A percentile compares a stretch with the other conserved stretches of the same genome.
These are phyloP conservation scores for Phylloscopus whistleri DNA, from an alignment of 2,113 vertebrate species.

Conservation along the genomic window DNA sequence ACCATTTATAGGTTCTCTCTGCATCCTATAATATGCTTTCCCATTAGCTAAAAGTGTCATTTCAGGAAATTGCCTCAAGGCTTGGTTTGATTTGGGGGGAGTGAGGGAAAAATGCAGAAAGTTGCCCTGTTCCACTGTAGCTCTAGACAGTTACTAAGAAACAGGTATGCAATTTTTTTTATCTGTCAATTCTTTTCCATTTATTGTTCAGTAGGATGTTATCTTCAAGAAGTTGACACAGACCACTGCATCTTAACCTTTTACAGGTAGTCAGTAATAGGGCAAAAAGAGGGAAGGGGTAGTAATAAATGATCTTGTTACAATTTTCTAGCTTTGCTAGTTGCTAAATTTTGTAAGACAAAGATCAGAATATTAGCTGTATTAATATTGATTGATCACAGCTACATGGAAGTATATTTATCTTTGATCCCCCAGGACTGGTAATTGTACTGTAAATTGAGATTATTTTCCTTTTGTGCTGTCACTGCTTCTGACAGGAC, in stretches of 20 bases:
- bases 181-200: background rate
- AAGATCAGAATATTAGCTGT: background rate
- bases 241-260: background rate
- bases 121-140: background rate
- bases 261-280: background rate
- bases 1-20: conserved; percentile 6
- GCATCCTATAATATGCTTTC: background rate
- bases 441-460: background rate
- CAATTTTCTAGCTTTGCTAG: background rate
- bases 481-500: background rate
- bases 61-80: conserved; percentile 27
- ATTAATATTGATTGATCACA: background rate
- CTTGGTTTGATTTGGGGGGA: background rate
- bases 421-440: background rate
- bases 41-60: background rate
- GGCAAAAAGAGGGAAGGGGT: background rate
- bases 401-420: background rate
- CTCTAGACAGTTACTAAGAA: background rate
- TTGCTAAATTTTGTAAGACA: background rate
- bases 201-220: background rate
- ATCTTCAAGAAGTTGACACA: background rate
- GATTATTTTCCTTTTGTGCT: background rate
- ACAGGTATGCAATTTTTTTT: background rate
- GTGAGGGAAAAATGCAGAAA: background rate
- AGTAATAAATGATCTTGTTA: background rate